phyloP scores from a whole-genome alignment of 2,797 vertebrate species.

The Brachyrhaphis roseni region DNA sequence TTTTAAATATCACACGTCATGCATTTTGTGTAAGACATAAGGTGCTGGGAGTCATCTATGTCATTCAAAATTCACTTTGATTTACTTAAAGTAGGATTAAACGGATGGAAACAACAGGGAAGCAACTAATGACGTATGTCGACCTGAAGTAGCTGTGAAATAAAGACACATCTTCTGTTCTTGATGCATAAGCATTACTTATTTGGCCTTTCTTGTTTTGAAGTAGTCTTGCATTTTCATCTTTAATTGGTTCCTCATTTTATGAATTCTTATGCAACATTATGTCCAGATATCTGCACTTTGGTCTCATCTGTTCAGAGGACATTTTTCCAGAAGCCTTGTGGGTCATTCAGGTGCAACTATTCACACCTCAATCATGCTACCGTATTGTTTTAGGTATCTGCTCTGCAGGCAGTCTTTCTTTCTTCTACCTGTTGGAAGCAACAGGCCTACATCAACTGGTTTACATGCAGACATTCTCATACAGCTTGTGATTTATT shows the following conservation, averaged over 20 bases:
- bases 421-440: neutral
- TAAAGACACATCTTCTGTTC: neutral
- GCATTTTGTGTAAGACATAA: neutral
- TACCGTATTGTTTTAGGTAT: neutral
- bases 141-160: neutral
- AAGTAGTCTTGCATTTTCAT: neutral
- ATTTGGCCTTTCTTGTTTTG: neutral
- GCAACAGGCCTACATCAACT: neutral
- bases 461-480: neutral
- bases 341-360: neutral
- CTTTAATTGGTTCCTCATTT: neutral
- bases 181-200: neutral
- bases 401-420: neutral
- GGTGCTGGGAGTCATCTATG: no score
- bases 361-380: neutral
- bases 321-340: no score
- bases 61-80: neutral
- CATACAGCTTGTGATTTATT: neutral
- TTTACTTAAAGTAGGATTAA: neutral
- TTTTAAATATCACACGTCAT: neutral
- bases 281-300: neutral
- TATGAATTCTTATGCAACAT: neutral
- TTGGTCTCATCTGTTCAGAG: neutral
- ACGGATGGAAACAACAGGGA: neutral
- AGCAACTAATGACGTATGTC: neutral